These are phyloP conservation scores for Parapristionchus giblindavisi DNA, from an alignment of 2,888 invertebrate genomes.

Conservation along the genomic window DNA sequence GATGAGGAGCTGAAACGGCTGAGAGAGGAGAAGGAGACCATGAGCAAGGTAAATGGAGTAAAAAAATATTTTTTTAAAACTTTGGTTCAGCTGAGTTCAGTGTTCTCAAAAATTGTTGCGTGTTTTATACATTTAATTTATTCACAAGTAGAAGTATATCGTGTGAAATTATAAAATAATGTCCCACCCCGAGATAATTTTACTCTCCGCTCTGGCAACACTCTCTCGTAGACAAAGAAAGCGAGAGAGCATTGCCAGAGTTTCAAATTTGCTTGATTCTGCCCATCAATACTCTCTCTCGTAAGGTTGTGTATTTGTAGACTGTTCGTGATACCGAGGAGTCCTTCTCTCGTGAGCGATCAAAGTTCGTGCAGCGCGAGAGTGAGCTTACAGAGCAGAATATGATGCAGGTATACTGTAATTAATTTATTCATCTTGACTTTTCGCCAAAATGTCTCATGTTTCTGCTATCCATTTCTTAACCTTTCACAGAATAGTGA, in stretches of 20 bases:
- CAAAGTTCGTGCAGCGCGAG: constrained; percentile 74
- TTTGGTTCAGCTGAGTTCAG: no score
- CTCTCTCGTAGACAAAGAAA: no score
- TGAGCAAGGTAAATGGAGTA: constrained; percentile 78
- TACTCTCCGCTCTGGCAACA: no score
- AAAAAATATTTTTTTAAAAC: no score
- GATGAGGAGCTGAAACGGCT: constrained; percentile 90
- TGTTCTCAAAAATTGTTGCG: no score
- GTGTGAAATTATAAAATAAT: not conserved
- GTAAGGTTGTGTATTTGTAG: constrained; percentile 11
- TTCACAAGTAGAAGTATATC: not conserved
- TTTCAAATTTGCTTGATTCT: no score
- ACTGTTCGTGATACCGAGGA: constrained; percentile 19
- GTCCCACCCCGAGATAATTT: no score
- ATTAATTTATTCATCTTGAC: no score
- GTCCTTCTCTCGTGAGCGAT: constrained; percentile 27
- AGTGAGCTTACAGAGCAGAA: constrained; percentile 68
- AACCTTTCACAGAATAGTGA: not conserved
- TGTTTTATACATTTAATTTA: not conserved
- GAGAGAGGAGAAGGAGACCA: constrained; percentile 81
- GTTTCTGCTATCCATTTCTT: not conserved
- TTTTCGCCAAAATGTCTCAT: no score
- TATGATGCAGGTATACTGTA: constrained; percentile 57
- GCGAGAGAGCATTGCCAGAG: no score
- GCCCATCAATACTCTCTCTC: constrained; percentile 13